Conservation (phyloP, 2,113 vertebrate species). For the Oryzias woworae region DNA sequence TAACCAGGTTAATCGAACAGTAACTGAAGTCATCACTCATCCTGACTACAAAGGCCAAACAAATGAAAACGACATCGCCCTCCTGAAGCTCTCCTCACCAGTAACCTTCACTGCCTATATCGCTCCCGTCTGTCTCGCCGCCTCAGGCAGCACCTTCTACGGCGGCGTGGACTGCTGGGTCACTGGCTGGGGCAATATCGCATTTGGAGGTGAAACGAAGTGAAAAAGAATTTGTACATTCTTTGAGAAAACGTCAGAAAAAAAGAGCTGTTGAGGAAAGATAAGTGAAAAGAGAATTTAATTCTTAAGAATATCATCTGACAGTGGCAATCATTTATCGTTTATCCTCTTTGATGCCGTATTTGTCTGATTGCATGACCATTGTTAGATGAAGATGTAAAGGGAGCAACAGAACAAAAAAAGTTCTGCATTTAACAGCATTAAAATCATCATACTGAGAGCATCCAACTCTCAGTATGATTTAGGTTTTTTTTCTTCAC, state of each 20-base stretch:
- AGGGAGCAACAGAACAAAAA: too few relatives aligned
- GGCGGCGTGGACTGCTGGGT: slow-evolving; percentile 69
- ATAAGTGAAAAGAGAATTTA: too few relatives aligned
- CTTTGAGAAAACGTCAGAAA: not conserved
- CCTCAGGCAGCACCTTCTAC: slow-evolving; percentile 63
- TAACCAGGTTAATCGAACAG: not conserved
- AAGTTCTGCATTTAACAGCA: too few relatives aligned
- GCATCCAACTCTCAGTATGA: too few relatives aligned
- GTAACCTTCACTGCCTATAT: slow-evolving; percentile 68
- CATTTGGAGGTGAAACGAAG: slow-evolving; percentile 62
- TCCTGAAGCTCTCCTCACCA: slow-evolving; percentile 61
- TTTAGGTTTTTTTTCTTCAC: too few relatives aligned
- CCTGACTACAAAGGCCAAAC: slow-evolving; percentile 25
- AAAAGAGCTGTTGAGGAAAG: too few relatives aligned
- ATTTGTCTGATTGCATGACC: too few relatives aligned
- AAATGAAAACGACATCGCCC: slow-evolving; percentile 72
- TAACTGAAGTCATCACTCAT: slow-evolving; percentile 51
- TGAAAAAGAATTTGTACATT: not conserved
- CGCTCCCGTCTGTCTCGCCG: slow-evolving; percentile 77
- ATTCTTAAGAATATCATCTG: too few relatives aligned
- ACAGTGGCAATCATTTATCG: too few relatives aligned
- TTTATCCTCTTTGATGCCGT: too few relatives aligned
- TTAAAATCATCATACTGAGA: too few relatives aligned
- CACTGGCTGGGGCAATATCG: slow-evolving; percentile 81
- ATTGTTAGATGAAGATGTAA: too few relatives aligned